Evolutionary conservation across 2,888 invertebrate genomes (phyloP).

Genomic region (Biston stratarius): DNA sequence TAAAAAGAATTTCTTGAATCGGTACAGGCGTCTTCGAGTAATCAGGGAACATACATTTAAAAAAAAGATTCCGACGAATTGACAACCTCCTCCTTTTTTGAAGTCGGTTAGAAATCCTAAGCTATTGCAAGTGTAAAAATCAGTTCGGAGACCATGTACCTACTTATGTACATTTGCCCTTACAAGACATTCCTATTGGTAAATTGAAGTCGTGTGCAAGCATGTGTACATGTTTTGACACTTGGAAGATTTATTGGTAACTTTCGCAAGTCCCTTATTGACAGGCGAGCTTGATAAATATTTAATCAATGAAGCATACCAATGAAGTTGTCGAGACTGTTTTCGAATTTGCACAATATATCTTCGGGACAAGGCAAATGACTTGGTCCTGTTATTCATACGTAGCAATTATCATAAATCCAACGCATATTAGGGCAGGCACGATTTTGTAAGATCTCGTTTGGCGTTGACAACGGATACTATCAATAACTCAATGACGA

Average conservation of each 20-base stretch:
- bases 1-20: no score
- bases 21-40: no score
- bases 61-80: no score
- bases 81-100: no score
- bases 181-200: slow-evolving; percentile 26
- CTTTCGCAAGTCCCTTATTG: slow-evolving; percentile 45
- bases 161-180: slow-evolving; percentile 10
- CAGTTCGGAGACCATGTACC: neutral
- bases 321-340: slow-evolving; percentile 45
- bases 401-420: slow-evolving; percentile 48
- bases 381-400: slow-evolving; percentile 45
- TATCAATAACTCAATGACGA: slow-evolving; percentile 60
- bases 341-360: slow-evolving; percentile 41
- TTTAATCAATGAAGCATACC: slow-evolving; percentile 42
- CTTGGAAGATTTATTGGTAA: slow-evolving; percentile 45
- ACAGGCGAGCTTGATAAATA: slow-evolving; percentile 44
- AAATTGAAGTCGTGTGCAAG: slow-evolving; percentile 31
- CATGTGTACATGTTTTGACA: slow-evolving; percentile 43
- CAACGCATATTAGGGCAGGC: slow-evolving; percentile 46
- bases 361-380: slow-evolving; percentile 40
- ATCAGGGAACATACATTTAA: no score
- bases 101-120: no score
- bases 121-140: neutral
- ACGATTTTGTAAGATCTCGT: slow-evolving; percentile 58
- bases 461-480: slow-evolving; percentile 51